Conservation (phyloP, 2,113 vertebrate genomes). For the Halichoeres trimaculatus region DNA sequence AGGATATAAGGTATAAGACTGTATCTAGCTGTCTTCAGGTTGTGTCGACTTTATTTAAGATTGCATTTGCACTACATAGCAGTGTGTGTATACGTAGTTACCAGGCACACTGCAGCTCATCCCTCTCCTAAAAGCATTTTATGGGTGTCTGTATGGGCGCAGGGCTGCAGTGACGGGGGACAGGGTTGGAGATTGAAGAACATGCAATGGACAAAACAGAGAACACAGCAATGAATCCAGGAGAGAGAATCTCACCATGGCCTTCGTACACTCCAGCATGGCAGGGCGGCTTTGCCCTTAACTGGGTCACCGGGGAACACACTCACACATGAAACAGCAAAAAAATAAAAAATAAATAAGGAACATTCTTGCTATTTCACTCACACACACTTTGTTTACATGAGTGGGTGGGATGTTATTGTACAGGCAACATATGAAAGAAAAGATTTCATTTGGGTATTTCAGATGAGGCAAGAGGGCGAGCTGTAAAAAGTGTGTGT, state of each 20-base stretch:
- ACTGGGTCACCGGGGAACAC: slow-evolving; percentile 77
- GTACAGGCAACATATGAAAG: slow-evolving; percentile 43
- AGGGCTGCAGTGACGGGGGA: slow-evolving; percentile 70
- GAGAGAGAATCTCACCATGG: slow-evolving; percentile 36
- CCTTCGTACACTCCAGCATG: slow-evolving; percentile 46
- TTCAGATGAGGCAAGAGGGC: slow-evolving; percentile 40
- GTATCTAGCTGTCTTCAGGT: slow-evolving; percentile 30
- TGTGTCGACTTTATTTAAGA: slow-evolving; percentile 38
- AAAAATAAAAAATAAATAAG: not conserved
- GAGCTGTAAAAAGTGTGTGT: slow-evolving; percentile 38
- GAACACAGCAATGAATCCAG: slow-evolving; percentile 7
- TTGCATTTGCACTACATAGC: slow-evolving; percentile 46
- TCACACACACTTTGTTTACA: slow-evolving; percentile 33
- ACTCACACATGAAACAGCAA: slow-evolving; percentile 67
- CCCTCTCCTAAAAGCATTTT: slow-evolving; percentile 72
- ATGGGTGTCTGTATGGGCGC: slow-evolving; percentile 71
- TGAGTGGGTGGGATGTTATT: slow-evolving; percentile 45
- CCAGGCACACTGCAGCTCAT: slow-evolving; percentile 68
- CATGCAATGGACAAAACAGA: slow-evolving; percentile 21
- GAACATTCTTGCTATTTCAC: slow-evolving; percentile 43
- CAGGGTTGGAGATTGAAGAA: slow-evolving; percentile 40
- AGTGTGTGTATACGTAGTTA: slow-evolving; percentile 41
- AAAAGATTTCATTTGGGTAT: slow-evolving; percentile 35
- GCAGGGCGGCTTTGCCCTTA: slow-evolving; percentile 66
- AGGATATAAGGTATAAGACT: slow-evolving; percentile 24